Base-by-base conservation (phyloP, 2,113 vertebrate genomes). In the Prionailurus bengalensis region DNA sequence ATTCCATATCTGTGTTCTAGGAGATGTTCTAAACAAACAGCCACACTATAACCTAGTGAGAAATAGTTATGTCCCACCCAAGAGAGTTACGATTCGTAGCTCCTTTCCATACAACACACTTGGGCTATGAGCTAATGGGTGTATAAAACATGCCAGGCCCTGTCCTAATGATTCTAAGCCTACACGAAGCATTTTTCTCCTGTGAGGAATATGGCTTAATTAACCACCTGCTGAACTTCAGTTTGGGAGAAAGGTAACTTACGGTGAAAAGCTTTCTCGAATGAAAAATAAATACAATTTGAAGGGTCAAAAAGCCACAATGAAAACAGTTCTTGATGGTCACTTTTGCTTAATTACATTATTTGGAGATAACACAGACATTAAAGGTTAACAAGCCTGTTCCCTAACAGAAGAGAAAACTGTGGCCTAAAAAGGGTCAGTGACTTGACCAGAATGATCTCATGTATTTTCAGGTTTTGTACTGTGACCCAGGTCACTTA, bases 141-240 rank as follows among this genome's bases (percentile, higher is more conserved):
- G 7, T 58, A 91, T 89, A 80, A 93, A 97, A 97, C 94, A 89
- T 82, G 96, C 79, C 51, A 71, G 65, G 86, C 88, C 87, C 96
- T 97, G 96, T 74, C 89, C 42, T 96, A 88, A 89, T 88, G 94
- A 91, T 88, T 80, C 88, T 36, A 92, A 87, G 74, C 55, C 27
- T 70, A 53, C 76, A 71, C 21, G 36, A 97, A 86, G 89, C 45
- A 93, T 96, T 83, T 90, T 93, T 89, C 66, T 88, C 84, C 92
- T 78, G 76, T 82, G 51, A 97, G 68, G 74, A 91, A 73, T 82
- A 96, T n/a, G 48, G 83, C 88, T 89, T 84, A 93, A 95, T 96
- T 87, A 96, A 80, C 92, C 36, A 97, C 39, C 65, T 95, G 80
- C 42, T 96, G 78, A 92, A 84, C 61, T 93, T 96, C 55, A 71